Base-by-base conservation (phyloP, 1,140 invertebrate genomes). In the Piezodorus guildinii region DNA sequence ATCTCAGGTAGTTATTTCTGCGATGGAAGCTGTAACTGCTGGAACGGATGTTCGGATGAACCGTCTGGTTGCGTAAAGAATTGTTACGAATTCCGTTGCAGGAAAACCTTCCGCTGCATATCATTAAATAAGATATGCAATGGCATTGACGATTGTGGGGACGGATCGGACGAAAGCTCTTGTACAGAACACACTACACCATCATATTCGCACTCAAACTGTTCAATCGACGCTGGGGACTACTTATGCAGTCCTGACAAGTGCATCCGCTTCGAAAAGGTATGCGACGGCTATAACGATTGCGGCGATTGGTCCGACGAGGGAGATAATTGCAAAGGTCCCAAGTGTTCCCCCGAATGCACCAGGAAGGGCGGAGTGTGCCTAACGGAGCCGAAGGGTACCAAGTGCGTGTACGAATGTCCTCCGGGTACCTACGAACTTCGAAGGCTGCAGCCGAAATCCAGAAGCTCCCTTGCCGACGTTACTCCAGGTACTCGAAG, bases 101-200 rank as follows among this genome's bases (percentile, higher is more conserved):
- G 52, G 1, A 8, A 1, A 45, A 86, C 86, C 68, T 76, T 75
- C 25, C 75, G 83, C 54, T 86, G 83, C 71, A 77, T 85, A 45
- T 68, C 76, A n/a, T 76, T 75, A 64, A 62, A 69, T 16, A 70
- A 72, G 43, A 75, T 77, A 68, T 89, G 87, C 74, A 83, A 89
- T 75, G 84, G 83, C 44, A 69, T 77, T 12, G 78, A 83, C 68
- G 81, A 88, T 70, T 89, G 86, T 72, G 80, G 76, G 3, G 85
- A 88, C 71, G 77, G 78, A 65, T 80, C 77, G 17, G 87, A 89
- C 72, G 86, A 89, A 74, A 25, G 6, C 14, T 30, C 8, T 30
- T 30, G 8, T 8, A 30, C 27, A 30, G 27, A 39, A 39, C 34
- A 5, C 12, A 12, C 34, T 30, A 30, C 27, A 30, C 27, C 27